Evolutionary conservation across 2,797 vertebrate species (phyloP).

Genomic region (Centroberyx gerrardi): DNA sequence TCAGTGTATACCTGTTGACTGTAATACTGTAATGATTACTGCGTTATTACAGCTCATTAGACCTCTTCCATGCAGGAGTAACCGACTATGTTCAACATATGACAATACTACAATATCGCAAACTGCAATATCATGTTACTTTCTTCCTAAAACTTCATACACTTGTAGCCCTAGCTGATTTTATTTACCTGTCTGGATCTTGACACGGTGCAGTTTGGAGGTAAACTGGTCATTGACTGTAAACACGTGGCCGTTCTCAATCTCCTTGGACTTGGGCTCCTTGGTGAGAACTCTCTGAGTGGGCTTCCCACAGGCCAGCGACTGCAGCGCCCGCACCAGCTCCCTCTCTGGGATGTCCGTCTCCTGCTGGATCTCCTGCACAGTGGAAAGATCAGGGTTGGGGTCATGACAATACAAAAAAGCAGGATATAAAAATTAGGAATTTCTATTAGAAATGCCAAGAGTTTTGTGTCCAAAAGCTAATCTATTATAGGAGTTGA

Average conservation of each 20-base stretch:
- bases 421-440: neutral
- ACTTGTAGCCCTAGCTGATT: neutral
- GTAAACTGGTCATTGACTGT: slow-evolving; percentile 99
- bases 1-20: neutral
- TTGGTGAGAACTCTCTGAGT: slow-evolving; percentile 99
- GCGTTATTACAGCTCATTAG: neutral
- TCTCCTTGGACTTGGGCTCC: slow-evolving; percentile 99
- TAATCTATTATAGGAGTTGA: too few species aligned
- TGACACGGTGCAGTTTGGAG: slow-evolving; percentile 98
- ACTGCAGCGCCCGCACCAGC: slow-evolving; percentile 95
- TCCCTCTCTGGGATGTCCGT: slow-evolving; percentile 99
- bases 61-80: too few species aligned
- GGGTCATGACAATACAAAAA: neutral
- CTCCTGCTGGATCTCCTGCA: slow-evolving; percentile 98
- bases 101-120: neutral
- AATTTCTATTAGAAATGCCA: neutral
- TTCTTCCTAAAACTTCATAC: neutral
- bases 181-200: slow-evolving; percentile 87
- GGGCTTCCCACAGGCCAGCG: slow-evolving; percentile 94
- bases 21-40: neutral
- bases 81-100: neutral
- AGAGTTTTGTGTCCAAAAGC: too few species aligned
- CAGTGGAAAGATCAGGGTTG: neutral
- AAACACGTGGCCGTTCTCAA: slow-evolving; percentile 98
- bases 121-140: neutral